A percentile compares a stretch with the other conserved stretches of the same genome.
Evolutionary conservation across 2,113 vertebrate species (phyloP).

Genomic region (Ranitomeya variabilis): DNA sequence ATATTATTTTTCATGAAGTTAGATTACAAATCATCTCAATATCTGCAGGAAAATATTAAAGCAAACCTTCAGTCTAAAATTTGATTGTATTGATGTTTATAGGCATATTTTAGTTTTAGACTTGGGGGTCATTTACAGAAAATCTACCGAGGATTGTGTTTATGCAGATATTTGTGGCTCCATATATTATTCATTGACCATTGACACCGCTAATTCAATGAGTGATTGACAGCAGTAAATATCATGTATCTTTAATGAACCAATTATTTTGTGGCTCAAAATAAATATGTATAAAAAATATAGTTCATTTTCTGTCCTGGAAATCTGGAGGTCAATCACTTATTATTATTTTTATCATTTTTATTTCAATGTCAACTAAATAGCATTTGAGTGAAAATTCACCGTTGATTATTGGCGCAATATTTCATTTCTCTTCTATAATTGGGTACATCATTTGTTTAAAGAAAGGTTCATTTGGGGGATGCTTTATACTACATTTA

Average conservation of each 20-base stretch:
- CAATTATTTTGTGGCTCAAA: constrained; percentile 10
- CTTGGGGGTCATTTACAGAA: not conserved
- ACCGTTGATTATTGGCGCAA: not conserved
- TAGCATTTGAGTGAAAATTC: not conserved
- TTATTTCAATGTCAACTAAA: not conserved
- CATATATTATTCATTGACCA: not conserved
- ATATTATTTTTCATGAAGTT: no score
- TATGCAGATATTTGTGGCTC: no score
- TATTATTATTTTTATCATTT: not conserved
- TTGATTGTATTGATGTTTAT: no score
- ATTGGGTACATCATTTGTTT: no score
- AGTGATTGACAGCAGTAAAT: not conserved
- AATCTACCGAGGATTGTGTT: not conserved
- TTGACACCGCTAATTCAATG: not conserved
- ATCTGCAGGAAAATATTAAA: no score
- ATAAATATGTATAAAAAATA: not conserved
- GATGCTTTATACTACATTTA: no score
- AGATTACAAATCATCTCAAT: no score
- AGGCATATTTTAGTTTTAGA: not conserved
- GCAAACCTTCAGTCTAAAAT: no score
- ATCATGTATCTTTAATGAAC: constrained; percentile 22
- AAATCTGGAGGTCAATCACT: not conserved
- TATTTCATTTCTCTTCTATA: not conserved
- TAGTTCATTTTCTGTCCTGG: not conserved
- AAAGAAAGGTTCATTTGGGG: no score